Percentiles rank a stretch among this genome's conserved stretches.
Evolutionary conservation across 2,888 invertebrate genomes (phyloP).

Genomic region (Megaustenia siamemsis): DNA sequence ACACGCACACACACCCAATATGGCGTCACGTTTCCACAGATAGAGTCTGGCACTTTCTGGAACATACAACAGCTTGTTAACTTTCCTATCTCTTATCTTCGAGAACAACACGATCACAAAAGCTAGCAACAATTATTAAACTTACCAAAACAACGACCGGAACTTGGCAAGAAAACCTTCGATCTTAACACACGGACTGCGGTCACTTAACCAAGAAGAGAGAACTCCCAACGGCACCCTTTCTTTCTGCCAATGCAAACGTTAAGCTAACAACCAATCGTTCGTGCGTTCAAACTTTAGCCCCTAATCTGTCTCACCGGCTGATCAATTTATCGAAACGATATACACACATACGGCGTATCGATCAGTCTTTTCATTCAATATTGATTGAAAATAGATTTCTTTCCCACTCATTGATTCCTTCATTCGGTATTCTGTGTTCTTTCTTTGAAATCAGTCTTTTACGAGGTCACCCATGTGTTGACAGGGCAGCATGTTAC

Average conservation of each 20-base stretch:
- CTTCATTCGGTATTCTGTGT: background rate
- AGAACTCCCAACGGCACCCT: background rate
- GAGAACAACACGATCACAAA: no score
- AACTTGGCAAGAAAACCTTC: no score
- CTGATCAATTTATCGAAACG: constrained; percentile 5
- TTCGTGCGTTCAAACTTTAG: background rate
- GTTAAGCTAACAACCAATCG: background rate
- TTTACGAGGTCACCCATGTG: no score
- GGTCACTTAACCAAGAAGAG: background rate
- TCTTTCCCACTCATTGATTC: background rate
- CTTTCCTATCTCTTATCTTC: no score
- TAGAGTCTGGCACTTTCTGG: no score
- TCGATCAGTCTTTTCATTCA: constrained; percentile 18
- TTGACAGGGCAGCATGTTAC: no score
- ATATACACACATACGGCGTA: constrained; percentile 1
- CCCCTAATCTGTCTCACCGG: background rate
- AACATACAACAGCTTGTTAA: no score
- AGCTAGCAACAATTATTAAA: no score
- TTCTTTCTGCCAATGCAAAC: background rate
- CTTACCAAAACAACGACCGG: no score
- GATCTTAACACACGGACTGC: background rate
- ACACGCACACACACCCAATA: no score
- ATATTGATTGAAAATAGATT: constrained; percentile 25
- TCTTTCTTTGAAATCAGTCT: background rate
- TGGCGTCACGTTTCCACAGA: no score